These are phyloP conservation scores for Parthenolecanium corni DNA, from an alignment of 2,888 invertebrate genomes.

Conservation along the genomic window DNA sequence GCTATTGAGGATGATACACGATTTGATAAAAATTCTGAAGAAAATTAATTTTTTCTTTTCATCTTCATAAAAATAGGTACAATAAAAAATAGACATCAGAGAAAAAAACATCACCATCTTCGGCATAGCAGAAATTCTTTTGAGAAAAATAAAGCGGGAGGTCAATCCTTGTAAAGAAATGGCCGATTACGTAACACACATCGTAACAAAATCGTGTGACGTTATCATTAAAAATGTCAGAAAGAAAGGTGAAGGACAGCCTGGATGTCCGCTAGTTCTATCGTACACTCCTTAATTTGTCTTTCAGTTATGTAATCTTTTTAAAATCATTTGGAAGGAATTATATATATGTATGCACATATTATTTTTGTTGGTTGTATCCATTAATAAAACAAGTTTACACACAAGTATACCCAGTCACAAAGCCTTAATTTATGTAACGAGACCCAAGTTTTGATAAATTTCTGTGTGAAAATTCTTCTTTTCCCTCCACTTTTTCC, in stretches of 20 bases:
- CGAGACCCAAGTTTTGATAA: constrained; percentile 1
- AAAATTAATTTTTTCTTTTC: no score
- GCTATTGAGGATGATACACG: constrained; percentile 5
- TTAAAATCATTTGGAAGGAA: constrained; percentile 12
- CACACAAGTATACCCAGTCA: background rate
- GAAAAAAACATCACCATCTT: background rate
- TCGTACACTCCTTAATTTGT: constrained; percentile 24
- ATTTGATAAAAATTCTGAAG: background rate
- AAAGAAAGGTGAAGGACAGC: constrained; percentile 27
- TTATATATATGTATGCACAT: background rate
- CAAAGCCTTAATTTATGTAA: background rate
- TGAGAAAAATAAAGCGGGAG: background rate
- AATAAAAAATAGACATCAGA: background rate
- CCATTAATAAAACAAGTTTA: constrained; percentile 26
- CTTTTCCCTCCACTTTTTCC: background rate
- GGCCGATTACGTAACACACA: constrained; percentile 12
- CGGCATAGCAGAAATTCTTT: constrained; percentile 13
- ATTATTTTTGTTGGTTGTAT: background rate
- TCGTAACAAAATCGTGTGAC: constrained; percentile 14
- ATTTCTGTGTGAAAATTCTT: constrained; percentile 5
- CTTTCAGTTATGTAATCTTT: constrained; percentile 21
- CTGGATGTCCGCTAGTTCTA: constrained; percentile 18
- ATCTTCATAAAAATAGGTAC: no score
- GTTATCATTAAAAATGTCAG: constrained; percentile 21
- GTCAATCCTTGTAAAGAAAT: constrained; percentile 26